Evolutionary conservation across 2,113 vertebrate species (phyloP).

Genomic region (Epinephelus fuscoguttatus): DNA sequence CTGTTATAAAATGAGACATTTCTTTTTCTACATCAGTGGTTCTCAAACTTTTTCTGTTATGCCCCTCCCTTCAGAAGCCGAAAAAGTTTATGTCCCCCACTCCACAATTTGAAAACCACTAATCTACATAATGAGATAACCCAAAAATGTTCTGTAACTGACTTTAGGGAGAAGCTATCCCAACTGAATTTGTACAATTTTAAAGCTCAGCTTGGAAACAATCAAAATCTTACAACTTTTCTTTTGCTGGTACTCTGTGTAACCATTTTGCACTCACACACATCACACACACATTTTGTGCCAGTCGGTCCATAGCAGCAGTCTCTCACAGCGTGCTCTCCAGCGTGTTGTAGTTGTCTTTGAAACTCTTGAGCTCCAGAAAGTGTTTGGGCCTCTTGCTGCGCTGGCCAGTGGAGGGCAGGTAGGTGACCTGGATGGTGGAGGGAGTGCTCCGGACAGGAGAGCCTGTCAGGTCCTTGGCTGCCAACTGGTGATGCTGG

Average conservation of each 20-base stretch:
- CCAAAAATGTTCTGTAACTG: background rate
- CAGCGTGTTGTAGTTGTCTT: constrained; percentile 98
- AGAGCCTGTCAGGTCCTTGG: constrained; percentile 93
- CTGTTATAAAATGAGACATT: background rate
- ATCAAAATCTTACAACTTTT: background rate
- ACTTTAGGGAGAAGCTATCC: background rate
- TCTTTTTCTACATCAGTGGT: background rate
- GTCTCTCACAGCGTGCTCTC: constrained; percentile 92
- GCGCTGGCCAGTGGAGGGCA: constrained; percentile 94
- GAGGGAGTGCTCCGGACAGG: constrained; percentile 81
- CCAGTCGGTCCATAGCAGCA: background rate
- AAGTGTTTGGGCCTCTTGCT: constrained; percentile 99
- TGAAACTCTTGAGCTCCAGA: constrained; percentile 97
- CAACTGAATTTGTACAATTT: background rate
- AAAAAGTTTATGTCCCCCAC: too few relatives aligned
- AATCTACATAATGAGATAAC: background rate
- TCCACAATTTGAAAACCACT: too few relatives aligned
- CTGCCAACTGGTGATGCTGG: constrained; percentile 93
- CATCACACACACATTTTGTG: background rate
- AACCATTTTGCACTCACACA: background rate
- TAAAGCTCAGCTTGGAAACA: background rate
- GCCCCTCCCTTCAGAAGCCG: too few relatives aligned
- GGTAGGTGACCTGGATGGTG: constrained; percentile 98
- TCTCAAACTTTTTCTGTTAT: too few relatives aligned
- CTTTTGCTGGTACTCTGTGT: constrained; percentile 6